These are phyloP conservation scores for Saimiri boliviensis DNA, from an alignment of 2,113 vertebrate species.

Conservation along the genomic window DNA sequence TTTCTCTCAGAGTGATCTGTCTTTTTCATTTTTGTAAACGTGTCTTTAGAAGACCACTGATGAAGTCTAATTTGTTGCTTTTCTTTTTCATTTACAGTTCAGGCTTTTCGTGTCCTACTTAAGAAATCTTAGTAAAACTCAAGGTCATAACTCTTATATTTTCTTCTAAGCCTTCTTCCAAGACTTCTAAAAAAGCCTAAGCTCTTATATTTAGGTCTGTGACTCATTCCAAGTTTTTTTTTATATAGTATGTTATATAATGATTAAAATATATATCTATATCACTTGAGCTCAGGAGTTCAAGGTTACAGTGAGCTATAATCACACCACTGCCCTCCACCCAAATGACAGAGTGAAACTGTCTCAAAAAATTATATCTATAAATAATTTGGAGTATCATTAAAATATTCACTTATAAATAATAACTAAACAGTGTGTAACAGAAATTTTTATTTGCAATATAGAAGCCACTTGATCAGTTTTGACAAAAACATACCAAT, in stretches of 20 bases:
- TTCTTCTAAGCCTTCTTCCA: neutral
- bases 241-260: neutral
- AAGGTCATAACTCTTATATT: neutral
- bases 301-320: too few species aligned
- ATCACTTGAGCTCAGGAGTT: too few species aligned
- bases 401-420: slow-evolving; percentile 1
- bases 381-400: neutral
- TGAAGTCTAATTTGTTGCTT: neutral
- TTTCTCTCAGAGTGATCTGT: neutral
- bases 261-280: neutral
- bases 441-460: neutral
- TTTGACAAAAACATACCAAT: slow-evolving; percentile 1
- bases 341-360: too few species aligned
- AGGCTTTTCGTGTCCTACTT: neutral
- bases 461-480: neutral
- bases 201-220: neutral
- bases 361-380: neutral
- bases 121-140: slow-evolving; percentile 5
- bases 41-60: neutral
- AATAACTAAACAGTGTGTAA: neutral
- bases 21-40: neutral
- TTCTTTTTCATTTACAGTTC: neutral
- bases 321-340: too few species aligned
- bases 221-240: slow-evolving; percentile 26
- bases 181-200: neutral